phyloP scores from a whole-genome alignment of 2,113 vertebrate genomes.

The Ailuropoda melanoleuca region DNA sequence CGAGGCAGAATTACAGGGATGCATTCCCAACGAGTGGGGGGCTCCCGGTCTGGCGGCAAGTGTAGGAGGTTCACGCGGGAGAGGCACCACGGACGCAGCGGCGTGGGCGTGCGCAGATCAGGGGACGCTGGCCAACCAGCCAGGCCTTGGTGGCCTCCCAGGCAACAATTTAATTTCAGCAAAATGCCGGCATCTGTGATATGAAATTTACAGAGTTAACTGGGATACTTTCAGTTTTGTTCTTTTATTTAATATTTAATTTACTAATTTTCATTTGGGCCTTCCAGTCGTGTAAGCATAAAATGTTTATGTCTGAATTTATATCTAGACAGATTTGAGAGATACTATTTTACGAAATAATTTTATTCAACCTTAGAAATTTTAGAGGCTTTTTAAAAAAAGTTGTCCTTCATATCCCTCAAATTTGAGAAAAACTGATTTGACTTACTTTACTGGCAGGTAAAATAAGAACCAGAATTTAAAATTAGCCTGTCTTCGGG shows the following conservation, averaged over 20 bases:
- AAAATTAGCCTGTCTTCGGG: slow-evolving; percentile 27
- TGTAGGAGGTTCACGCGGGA: rapidly evolving
- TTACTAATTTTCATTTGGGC: neutral
- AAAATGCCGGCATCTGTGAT: neutral
- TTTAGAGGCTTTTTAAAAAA: neutral
- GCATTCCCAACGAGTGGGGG: rapidly evolving
- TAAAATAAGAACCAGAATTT: slow-evolving; percentile 41
- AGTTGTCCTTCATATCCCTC: neutral
- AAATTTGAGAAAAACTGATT: neutral
- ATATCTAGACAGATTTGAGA: neutral
- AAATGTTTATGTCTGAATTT: neutral
- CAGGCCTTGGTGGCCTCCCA: neutral
- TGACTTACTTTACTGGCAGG: neutral
- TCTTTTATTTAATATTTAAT: neutral
- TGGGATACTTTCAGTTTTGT: neutral
- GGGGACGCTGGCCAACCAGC: rapidly evolving
- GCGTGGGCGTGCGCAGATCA: rapidly evolving
- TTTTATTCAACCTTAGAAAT: neutral
- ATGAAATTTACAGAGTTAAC: neutral
- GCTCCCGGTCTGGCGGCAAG: rapidly evolving
- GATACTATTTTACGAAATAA: neutral
- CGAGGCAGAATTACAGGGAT: neutral
- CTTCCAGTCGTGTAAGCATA: neutral
- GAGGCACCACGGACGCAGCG: neutral
- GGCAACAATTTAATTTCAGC: rapidly evolving